A percentile compares a stretch with the other conserved stretches of the same genome.
Conservation (phyloP, 2,888 invertebrate genomes). For the Atrina japonica region DNA sequence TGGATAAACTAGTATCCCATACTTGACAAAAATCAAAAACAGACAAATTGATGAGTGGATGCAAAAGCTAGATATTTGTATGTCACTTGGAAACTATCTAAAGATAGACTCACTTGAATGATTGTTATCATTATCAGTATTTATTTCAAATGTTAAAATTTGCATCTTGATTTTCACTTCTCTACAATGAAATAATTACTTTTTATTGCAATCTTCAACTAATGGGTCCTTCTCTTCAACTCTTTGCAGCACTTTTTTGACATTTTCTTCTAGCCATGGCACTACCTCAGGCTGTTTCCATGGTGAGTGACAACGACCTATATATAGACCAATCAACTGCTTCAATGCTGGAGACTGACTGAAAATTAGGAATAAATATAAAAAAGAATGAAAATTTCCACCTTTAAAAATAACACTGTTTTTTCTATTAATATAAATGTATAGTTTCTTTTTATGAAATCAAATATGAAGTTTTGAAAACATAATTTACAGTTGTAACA, state of each 20-base stretch:
- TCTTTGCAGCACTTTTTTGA: slow-evolving; percentile 85
- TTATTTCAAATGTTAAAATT: no score
- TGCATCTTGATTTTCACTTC: no score
- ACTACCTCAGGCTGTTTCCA: slow-evolving; percentile 90
- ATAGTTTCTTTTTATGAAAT: not conserved
- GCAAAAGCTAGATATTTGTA: no score
- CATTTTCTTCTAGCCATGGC: slow-evolving; percentile 89
- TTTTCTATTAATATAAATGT: no score
- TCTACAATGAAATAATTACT: no score
- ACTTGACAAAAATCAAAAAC: no score
- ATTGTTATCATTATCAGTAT: no score
- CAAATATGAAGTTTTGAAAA: not conserved
- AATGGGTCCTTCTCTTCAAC: slow-evolving; percentile 85
- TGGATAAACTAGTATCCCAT: no score
- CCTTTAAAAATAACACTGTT: not conserved
- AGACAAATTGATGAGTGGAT: no score
- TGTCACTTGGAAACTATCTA: no score
- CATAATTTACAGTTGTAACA: no score
- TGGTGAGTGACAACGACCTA: slow-evolving; percentile 87
- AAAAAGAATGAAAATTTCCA: not conserved
- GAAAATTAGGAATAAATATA: slow-evolving; percentile 70
- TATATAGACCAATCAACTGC: slow-evolving; percentile 88
- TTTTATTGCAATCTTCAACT: slow-evolving; percentile 84
- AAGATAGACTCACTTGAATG: no score
- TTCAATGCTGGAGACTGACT: slow-evolving; percentile 85